Percentiles rank a stretch among this genome's conserved stretches.
Evolutionary conservation across 2,797 vertebrate genomes (phyloP).

Genomic region (Choloepus didactylus): DNA sequence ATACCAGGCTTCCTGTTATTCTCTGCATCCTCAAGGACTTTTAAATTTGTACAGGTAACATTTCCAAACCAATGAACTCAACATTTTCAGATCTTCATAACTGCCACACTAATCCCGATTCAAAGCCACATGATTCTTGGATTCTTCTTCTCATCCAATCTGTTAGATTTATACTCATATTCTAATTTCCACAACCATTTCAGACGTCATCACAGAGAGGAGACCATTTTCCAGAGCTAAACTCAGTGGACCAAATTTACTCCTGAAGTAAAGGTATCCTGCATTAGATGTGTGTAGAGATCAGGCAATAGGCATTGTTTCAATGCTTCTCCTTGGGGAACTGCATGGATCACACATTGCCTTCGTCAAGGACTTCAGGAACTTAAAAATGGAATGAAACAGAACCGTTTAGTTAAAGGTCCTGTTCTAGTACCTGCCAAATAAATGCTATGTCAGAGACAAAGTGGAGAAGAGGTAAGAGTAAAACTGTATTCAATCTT

Average conservation of each 20-base stretch:
- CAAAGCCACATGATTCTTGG: neutral
- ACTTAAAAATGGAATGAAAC: neutral
- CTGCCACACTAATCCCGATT: neutral
- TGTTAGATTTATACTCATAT: neutral
- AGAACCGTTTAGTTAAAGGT: neutral
- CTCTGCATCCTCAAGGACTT: neutral
- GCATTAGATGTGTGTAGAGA: neutral
- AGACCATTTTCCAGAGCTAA: neutral
- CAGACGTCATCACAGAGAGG: neutral
- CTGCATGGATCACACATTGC: neutral
- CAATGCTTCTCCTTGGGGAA: neutral
- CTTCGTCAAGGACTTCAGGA: neutral
- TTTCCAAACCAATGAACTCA: neutral
- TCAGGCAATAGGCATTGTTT: neutral
- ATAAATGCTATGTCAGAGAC: neutral
- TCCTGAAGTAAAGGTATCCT: neutral
- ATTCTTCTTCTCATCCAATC: neutral
- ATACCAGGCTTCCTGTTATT: neutral
- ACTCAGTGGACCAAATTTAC: neutral
- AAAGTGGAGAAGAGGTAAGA: neutral
- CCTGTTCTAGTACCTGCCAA: neutral
- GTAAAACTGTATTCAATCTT: neutral
- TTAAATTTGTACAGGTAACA: neutral
- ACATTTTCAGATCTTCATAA: neutral
- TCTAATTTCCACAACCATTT: neutral